phyloP scores from a whole-genome alignment of 1,140 invertebrate species.

The Drosophila varians region DNA sequence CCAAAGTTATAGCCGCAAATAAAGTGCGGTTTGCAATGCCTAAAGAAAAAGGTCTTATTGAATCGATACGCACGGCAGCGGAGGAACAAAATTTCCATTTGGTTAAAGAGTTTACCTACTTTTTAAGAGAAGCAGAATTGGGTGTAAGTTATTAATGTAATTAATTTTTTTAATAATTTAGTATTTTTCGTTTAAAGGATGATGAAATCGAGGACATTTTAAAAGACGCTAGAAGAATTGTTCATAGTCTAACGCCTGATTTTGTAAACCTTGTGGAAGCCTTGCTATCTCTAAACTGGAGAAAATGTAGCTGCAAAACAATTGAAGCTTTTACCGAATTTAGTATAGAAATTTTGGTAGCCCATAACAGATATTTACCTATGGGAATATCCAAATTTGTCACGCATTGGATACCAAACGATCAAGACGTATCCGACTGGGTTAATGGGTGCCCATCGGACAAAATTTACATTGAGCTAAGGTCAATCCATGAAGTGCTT shows the following conservation, averaged over 20 bases:
- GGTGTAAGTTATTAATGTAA: slow-evolving; percentile 36
- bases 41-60: slow-evolving; percentile 59
- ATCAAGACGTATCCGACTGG: slow-evolving; percentile 55
- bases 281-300: slow-evolving; percentile 86
- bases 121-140: slow-evolving; percentile 56
- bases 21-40: slow-evolving; percentile 68
- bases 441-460: slow-evolving; percentile 80
- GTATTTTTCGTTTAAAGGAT: slow-evolving; percentile 82
- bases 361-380: slow-evolving; percentile 87
- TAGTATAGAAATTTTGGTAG: slow-evolving; percentile 86
- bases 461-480: slow-evolving; percentile 47
- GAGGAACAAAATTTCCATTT: slow-evolving; percentile 59
- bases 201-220: slow-evolving; percentile 85
- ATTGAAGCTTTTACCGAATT: slow-evolving; percentile 86
- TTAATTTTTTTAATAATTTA: neutral
- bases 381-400: slow-evolving; percentile 86
- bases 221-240: slow-evolving; percentile 85
- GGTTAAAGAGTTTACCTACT: slow-evolving; percentile 69
- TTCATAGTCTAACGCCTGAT: slow-evolving; percentile 85
- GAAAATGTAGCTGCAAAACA: slow-evolving; percentile 83
- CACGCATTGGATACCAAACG: slow-evolving; percentile 84
- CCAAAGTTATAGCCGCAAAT: slow-evolving; percentile 62
- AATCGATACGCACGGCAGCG: slow-evolving; percentile 57
- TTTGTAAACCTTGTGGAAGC: slow-evolving; percentile 87
- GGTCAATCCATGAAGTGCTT: slow-evolving; percentile 65